Evolutionary conservation across 2,888 invertebrate species (phyloP).

Genomic region (Epirrhoe tristata): DNA sequence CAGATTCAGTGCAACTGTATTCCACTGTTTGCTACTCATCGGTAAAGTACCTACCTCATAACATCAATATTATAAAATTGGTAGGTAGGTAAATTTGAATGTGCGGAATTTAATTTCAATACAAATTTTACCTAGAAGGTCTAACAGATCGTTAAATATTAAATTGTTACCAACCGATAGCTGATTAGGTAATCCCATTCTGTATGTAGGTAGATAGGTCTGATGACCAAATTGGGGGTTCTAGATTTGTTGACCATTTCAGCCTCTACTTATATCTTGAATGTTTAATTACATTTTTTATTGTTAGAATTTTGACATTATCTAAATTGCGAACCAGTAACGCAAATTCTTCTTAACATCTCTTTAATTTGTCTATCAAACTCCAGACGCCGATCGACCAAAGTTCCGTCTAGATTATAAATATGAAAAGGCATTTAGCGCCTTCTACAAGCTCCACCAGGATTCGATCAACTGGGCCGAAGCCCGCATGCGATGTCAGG

Average conservation of each 20-base stretch:
- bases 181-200: not conserved
- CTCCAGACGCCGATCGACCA: constrained; percentile 46
- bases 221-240: not conserved
- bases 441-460: constrained; percentile 61
- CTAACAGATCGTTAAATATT: not conserved
- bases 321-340: too few relatives aligned
- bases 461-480: constrained; percentile 51
- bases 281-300: too few relatives aligned
- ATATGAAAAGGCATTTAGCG: constrained; percentile 60
- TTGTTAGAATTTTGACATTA: too few relatives aligned
- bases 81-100: not conserved
- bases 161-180: not conserved
- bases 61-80: too few relatives aligned
- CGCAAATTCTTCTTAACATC: too few relatives aligned
- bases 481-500: constrained; percentile 59
- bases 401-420: constrained; percentile 58
- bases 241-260: too few relatives aligned
- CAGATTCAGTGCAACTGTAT: constrained; percentile 17
- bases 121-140: not conserved
- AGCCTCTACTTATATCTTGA: too few relatives aligned
- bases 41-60: constrained; percentile 13
- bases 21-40: constrained; percentile 24
- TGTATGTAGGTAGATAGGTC: not conserved
- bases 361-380: not conserved
- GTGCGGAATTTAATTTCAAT: not conserved